These are phyloP conservation scores for Triplophysa siluroides DNA, from an alignment of 2,113 vertebrate species.

Conservation along the genomic window DNA sequence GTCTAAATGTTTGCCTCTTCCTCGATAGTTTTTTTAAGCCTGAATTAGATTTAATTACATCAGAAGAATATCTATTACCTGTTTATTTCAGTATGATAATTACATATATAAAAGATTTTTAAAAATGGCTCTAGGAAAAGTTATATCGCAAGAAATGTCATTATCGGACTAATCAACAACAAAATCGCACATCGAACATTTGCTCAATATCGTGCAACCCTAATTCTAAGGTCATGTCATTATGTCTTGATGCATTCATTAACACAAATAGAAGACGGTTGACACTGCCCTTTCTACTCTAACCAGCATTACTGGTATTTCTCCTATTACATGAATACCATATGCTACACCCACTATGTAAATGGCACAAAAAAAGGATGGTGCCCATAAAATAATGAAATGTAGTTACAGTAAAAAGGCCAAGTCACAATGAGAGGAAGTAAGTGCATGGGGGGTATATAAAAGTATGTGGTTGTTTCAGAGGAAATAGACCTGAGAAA, in stretches of 20 bases:
- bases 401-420: conserved; percentile 1
- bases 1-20: no score
- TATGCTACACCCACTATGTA: not conserved
- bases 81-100: no score
- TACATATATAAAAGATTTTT: no score
- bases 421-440: not conserved
- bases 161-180: no score
- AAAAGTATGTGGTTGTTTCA: not conserved
- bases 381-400: not conserved
- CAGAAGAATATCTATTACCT: no score
- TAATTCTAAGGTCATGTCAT: no score
- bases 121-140: no score
- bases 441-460: not conserved
- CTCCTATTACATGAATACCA: not conserved
- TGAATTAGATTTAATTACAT: no score
- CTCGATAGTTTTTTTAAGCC: no score
- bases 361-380: not conserved
- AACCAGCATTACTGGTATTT: not conserved
- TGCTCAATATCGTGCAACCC: no score
- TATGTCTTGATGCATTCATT: not conserved
- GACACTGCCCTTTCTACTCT: not conserved
- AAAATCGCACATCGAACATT: no score
- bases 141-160: no score
- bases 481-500: conserved; percentile 28
- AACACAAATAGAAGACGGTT: not conserved